Base-by-base conservation (phyloP, 2,888 invertebrate species). In the Pammene aurita region DNA sequence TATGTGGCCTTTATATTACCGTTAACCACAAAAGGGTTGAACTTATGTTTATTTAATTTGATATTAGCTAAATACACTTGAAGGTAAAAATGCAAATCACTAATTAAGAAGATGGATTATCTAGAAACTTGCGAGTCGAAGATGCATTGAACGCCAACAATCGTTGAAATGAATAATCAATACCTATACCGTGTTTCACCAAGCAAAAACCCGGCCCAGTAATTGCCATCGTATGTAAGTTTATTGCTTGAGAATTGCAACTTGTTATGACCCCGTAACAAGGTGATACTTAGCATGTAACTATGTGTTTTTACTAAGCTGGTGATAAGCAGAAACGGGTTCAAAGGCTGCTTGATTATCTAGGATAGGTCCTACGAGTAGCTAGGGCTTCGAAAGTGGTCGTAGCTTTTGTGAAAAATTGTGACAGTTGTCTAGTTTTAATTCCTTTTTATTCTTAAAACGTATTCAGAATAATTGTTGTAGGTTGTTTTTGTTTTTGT, bases 211-310 rank as follows among this genome's bases (percentile, higher is more conserved):
- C 16, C 11, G 16, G 34, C 26, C 46, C 46, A 54, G 38, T 64
- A 60, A 60, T 69, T 60, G 54, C 64, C 34, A 46, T 52, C 46
- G 57, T 63, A 69, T 46, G 58, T 69, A 50, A 58, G 58, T 58
- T 64, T 52, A 57, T 69, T 64, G 68, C 58, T 44, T 68, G 64
- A 57, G 58, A 69, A 69, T 46, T 13, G 63, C 57, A 52, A 46
- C 52, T 60, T 64, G 54, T 38, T 42, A 52, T 26, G 58, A 54
- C 54, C 57, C 63, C 42, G 26, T 58, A 60, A 58, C 52, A 61
- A 61, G 54, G 54, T 67, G 46, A 42, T 67, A 52, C 54, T 61
- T 67, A 54, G 44, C 66, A 61, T 67, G 46, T 55, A 18, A 67
- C 52, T 68, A 63, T 50, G 44, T 52, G 35, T 66, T 67, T 62